Percentiles rank a stretch among this genome's conserved stretches.
These are phyloP conservation scores for Protaetia brevitarsis DNA, from an alignment of 1,140 invertebrate genomes.

Conservation along the genomic window DNA sequence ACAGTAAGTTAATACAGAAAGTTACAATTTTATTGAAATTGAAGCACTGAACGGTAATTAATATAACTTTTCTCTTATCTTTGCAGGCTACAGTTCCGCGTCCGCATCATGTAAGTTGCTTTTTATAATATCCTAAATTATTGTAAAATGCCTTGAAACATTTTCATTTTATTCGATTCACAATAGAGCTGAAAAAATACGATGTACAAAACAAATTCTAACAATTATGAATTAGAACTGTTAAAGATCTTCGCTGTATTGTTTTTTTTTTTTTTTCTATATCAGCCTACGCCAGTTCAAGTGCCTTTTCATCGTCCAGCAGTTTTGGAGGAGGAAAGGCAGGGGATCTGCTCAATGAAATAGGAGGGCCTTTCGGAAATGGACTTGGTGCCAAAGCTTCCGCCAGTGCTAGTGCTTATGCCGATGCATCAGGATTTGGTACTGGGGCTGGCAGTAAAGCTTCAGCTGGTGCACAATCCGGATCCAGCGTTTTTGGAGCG, in stretches of 20 bases:
- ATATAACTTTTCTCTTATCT: neutral
- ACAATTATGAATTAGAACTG: too few relatives aligned
- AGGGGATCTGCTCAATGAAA: neutral
- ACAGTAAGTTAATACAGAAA: constrained; percentile 14
- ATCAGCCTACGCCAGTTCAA: constrained; percentile 13
- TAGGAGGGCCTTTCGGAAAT: constrained; percentile 9
- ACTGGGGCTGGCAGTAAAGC: neutral
- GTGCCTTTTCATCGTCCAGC: constrained; percentile 7
- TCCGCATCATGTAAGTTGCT: constrained; percentile 4
- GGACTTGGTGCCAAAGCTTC: neutral
- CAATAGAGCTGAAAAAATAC: too few relatives aligned
- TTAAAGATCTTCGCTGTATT: too few relatives aligned
- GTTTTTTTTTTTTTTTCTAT: neutral
- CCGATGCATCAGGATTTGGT: neutral
- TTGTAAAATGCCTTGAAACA: too few relatives aligned
- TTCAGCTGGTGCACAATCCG: constrained; percentile 6
- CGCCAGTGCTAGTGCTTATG: neutral
- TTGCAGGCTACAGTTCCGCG: neutral
- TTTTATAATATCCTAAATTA: too few relatives aligned
- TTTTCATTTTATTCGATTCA: too few relatives aligned
- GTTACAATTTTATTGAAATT: neutral
- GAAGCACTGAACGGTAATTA: neutral
- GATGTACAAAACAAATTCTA: too few relatives aligned
- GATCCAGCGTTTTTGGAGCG: neutral
- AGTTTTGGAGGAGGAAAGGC: neutral